These are phyloP conservation scores for Cephus sareptanus DNA, from an alignment of 2,888 invertebrate genomes.

Conservation along the genomic window DNA sequence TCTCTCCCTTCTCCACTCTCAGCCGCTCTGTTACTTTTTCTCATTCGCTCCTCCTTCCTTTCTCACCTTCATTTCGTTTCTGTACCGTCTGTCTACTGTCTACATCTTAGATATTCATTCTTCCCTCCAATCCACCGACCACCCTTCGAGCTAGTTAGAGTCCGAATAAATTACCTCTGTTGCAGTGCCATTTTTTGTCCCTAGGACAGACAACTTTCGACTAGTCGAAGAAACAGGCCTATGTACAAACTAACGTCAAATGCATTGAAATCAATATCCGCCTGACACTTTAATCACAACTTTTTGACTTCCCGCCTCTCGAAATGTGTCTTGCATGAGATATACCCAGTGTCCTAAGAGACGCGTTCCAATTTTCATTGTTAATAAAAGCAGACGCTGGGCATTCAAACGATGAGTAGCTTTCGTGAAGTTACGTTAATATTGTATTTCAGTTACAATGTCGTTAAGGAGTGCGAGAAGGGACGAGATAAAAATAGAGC, in stretches of 20 bases:
- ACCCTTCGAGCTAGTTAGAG: conserved; percentile 15
- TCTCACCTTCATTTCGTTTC: neutral
- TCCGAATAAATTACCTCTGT: conserved; percentile 19
- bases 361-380: conserved; percentile 1
- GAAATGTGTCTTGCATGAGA: neutral
- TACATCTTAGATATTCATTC: conserved; percentile 17
- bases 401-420: neutral
- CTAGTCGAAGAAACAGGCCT: neutral
- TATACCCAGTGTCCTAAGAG: neutral
- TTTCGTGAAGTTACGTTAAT: neutral
- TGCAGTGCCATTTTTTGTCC: neutral
- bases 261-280: neutral
- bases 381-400: neutral
- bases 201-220: neutral
- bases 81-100: neutral
- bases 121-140: neutral
- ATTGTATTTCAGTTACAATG: neutral
- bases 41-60: conserved; percentile 2
- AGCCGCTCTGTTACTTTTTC: neutral
- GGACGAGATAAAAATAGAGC: conserved; percentile 10
- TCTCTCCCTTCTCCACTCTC: conserved; percentile 2
- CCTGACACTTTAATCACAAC: neutral
- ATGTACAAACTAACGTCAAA: neutral
- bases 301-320: neutral
- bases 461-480: neutral